Base-by-base conservation (phyloP, 2,888 invertebrate species). In the Melikaiella ostensackeni region DNA sequence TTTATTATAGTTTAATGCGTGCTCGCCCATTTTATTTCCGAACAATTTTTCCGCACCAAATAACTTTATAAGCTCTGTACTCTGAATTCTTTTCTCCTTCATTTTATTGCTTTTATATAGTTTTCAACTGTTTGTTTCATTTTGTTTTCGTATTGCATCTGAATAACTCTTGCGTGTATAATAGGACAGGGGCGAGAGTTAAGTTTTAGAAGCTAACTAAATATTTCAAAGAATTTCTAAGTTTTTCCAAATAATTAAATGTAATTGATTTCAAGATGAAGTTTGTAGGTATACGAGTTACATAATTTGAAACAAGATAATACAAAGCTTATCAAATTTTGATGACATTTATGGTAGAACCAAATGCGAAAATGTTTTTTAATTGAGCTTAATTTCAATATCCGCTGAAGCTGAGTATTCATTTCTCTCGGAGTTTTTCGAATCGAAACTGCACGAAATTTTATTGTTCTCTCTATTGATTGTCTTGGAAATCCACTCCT, bases 381-480 rank as follows among this genome's bases (percentile, higher is more conserved):
- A 19, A 46, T 16, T 13, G 30, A 30, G 42, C 19, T 70, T n/a
- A 4, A 30, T 50, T 30, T 50, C 33, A 6, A 70, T 19, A 50
- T 21, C 27, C 33, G 13, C 24, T 19, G 42, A 24, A 46, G 42
- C 8, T 42, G 66, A 46, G 27, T 64, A 64, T 64, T 64, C 4
- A 38, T 64, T 64, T 42, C 24, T 42, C 42, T 64, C 42, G n/a
- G 27, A 46, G 50, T 50, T 50, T 70, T 50, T 19, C 30, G 50
- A 70, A 50, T 50, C n/a, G 13, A 70, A 70, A 70, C 30, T 70
- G 50, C 4, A 50, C 50, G 70, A 33, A 50, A 70, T 30, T 70
- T 50, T 5, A 66, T 7, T 30, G n/a, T 46, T 27, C 46, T 27
- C n/a, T 27, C 1, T 30, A 66, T 66, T n/a, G 30, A 46, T 66